These are phyloP conservation scores for Ganaspis sp. DNA, from an alignment of 1,140 invertebrate genomes.

Conservation along the genomic window DNA sequence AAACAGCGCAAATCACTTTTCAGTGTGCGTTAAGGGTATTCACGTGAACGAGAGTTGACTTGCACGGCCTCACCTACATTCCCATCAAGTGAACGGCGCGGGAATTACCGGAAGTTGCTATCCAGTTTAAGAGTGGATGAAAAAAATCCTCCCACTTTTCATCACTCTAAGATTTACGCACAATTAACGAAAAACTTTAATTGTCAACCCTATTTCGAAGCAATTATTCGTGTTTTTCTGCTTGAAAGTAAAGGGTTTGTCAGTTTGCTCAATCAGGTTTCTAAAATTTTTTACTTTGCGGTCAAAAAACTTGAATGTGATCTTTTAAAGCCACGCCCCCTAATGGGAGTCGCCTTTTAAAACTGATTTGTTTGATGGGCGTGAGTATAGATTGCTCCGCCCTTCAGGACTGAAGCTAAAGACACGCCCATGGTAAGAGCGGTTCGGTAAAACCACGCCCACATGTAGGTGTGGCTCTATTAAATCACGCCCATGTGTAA, in stretches of 20 bases:
- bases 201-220: conserved; percentile 1
- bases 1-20: background rate
- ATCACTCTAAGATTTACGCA: background rate
- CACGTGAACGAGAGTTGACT: conserved; percentile 7
- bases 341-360: too few species aligned
- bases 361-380: too few species aligned
- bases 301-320: too few species aligned
- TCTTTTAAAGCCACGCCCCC: too few species aligned
- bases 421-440: too few species aligned
- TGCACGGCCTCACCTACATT: conserved; percentile 6
- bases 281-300: too few species aligned
- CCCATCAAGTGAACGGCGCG: conserved; percentile 10
- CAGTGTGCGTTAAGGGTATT: conserved; percentile 4
- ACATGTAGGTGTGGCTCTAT: too few species aligned
- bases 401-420: too few species aligned
- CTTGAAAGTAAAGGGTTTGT: conserved; percentile 10
- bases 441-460: too few species aligned
- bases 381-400: too few species aligned
- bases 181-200: conserved; percentile 4
- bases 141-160: background rate
- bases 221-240: conserved; percentile 22
- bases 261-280: too few species aligned
- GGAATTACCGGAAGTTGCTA: conserved; percentile 1
- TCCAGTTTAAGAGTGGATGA: background rate
- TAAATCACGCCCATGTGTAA: too few species aligned